A percentile compares a stretch with the other conserved stretches of the same genome.
Evolutionary conservation across 2,888 invertebrate species (phyloP).

Genomic region (Folsomia candida): DNA sequence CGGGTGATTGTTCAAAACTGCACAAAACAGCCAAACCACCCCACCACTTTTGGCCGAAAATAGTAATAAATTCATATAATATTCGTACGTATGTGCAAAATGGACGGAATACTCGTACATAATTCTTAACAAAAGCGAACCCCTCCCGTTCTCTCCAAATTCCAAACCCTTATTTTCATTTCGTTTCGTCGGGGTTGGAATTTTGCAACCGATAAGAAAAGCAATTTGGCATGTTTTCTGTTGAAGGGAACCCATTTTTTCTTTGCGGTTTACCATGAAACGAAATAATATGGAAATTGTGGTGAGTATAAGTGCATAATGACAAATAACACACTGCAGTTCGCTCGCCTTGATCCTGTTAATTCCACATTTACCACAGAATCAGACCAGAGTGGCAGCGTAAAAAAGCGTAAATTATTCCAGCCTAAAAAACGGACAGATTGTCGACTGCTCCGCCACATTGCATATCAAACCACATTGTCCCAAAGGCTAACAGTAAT

Average conservation of each 20-base stretch:
- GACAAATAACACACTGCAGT: not conserved
- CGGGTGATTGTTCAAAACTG: not conserved
- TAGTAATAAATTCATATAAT: too few species aligned
- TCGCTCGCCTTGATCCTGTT: not conserved
- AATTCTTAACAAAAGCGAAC: not conserved
- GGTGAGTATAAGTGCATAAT: not conserved
- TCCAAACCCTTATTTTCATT: conserved; percentile 1
- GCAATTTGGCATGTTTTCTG: not conserved
- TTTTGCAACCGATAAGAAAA: conserved; percentile 5
- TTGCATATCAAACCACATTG: too few species aligned
- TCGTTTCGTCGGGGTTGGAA: not conserved
- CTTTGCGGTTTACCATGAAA: not conserved
- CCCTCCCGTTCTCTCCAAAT: not conserved
- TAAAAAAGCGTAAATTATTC: not conserved
- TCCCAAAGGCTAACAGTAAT: too few species aligned
- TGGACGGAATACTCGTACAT: not conserved
- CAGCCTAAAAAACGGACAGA: too few species aligned
- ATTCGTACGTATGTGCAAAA: not conserved
- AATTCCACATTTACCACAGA: not conserved
- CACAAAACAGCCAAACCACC: not conserved
- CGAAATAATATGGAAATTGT: not conserved
- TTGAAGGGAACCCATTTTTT: conserved; percentile 2
- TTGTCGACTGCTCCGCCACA: too few species aligned
- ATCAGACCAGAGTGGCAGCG: not conserved
- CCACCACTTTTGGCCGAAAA: not conserved